Evolutionary conservation across 2,888 invertebrate species (phyloP).

Genomic region (Heptascelio sp.): DNA sequence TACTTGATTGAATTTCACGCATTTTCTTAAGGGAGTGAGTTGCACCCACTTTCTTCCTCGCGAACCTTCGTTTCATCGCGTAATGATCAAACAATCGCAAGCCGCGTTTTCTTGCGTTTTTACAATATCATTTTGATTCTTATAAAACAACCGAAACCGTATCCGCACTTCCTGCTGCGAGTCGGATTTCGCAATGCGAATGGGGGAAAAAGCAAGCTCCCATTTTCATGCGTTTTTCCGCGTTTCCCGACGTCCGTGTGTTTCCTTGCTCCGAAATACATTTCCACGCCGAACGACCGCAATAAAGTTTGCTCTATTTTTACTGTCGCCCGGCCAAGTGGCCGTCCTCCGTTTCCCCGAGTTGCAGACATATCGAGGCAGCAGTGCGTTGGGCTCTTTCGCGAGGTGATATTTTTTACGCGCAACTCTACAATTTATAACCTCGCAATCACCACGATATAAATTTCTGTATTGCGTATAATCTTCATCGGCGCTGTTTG

Average conservation of each 20-base stretch:
- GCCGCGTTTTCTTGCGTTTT: conserved; percentile 33
- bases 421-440: conserved; percentile 78
- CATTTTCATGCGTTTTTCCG: conserved; percentile 40
- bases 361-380: conserved; percentile 80
- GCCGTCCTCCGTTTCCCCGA: conserved; percentile 76
- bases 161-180: conserved; percentile 33
- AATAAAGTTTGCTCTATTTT: conserved; percentile 81
- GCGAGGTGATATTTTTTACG: conserved; percentile 79
- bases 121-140: conserved; percentile 51
- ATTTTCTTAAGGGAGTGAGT: background rate
- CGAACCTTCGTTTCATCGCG: conserved; percentile 7
- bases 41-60: background rate
- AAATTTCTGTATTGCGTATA: conserved; percentile 36
- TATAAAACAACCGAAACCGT: conserved; percentile 26
- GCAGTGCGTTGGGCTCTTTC: conserved; percentile 74
- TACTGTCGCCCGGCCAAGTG: conserved; percentile 78
- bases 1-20: conserved; percentile 2
- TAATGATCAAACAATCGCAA: conserved; percentile 46
- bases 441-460: conserved; percentile 66
- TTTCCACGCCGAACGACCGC: conserved; percentile 72
- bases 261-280: conserved; percentile 72
- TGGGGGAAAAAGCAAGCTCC: conserved; percentile 42
- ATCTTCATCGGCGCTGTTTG: conserved; percentile 25
- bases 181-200: conserved; percentile 22
- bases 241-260: conserved; percentile 14